Evolutionary conservation across 1,140 invertebrate genomes (phyloP), one percentile per base, ranked within the genome.

Genomic region (Psilanteris sp.): DNA sequence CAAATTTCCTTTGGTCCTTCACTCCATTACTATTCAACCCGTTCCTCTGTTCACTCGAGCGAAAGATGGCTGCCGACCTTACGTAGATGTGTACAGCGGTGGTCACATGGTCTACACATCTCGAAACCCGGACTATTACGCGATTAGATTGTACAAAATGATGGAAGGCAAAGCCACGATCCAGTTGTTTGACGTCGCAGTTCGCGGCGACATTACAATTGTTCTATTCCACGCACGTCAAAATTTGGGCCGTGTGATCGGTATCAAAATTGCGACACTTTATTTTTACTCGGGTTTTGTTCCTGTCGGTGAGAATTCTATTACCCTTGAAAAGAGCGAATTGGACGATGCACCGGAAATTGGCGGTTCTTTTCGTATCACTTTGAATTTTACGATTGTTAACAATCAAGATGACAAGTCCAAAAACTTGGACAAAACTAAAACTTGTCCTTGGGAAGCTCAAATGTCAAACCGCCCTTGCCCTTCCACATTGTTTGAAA

Each of bases 21-120:
- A 94, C 31, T 93, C 93, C 0, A 79, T 97, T 10, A 91, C 92
- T 1, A 91, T 98, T 76, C 91, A 94, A 76, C 96, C 96, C 3
- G 93, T 98, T 26, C 97, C 97, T 9, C 86, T 96, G 1, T 98
- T 98, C 87, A 98, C 96, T 2, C 95, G 96, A 91, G 92, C 95
- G 15, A 94, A 91, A 54, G 97, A 97, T 90, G 97, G 97, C 0
- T 98, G 96, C 83, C 90, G 96, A 64, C 96, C 97, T 7, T 98
- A 96, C 88, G 90, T 97, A 13, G 97, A 99, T 88, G 91, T 98
- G 22, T 97, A 94, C 84, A 94, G 95, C 78, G 96, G 96, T 79
- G 96, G 96, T 62, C 92, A 95, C 32, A 90, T 95, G 81, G 87
- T 97, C 7, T 90, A 96, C 7, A 93, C 94, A 0, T 97, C 96